A percentile compares a stretch with the other conserved stretches of the same genome.
Evolutionary conservation across 2,888 invertebrate genomes (phyloP).

Genomic region (Atrina japonica): DNA sequence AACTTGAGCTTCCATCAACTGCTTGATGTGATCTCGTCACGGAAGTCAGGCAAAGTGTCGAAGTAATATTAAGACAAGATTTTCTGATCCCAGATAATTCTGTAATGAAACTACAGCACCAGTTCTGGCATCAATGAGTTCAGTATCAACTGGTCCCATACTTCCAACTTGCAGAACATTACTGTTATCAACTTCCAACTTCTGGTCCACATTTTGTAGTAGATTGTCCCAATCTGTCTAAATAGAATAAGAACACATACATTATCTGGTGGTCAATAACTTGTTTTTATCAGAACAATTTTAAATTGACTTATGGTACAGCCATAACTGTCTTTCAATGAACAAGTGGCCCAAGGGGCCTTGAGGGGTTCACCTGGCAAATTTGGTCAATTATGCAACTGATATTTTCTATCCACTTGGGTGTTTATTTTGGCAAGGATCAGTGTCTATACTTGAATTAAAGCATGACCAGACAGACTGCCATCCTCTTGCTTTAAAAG

Average conservation of each 20-base stretch:
- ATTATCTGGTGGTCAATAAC: background rate
- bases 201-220: conserved; percentile 60
- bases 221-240: conserved; percentile 71
- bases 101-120: conserved; percentile 53
- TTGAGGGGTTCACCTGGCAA: no score
- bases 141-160: conserved; percentile 54
- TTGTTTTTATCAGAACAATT: no score
- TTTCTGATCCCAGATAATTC: conserved; percentile 46
- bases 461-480: no score
- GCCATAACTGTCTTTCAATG: no score
- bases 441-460: no score
- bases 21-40: conserved; percentile 74
- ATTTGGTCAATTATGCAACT: no score
- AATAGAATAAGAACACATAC: conserved; percentile 11
- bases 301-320: no score
- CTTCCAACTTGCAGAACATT: conserved; percentile 53
- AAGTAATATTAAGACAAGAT: conserved; percentile 67
- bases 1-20: conserved; percentile 57
- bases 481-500: no score
- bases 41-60: conserved; percentile 79
- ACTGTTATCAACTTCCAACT: conserved; percentile 43
- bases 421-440: no score
- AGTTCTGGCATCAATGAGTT: conserved; percentile 63
- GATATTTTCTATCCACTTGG: no score
- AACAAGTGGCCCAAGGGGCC: no score